These are phyloP conservation scores for Mythimna lalbum DNA, from an alignment of 2,888 invertebrate species.

Conservation along the genomic window DNA sequence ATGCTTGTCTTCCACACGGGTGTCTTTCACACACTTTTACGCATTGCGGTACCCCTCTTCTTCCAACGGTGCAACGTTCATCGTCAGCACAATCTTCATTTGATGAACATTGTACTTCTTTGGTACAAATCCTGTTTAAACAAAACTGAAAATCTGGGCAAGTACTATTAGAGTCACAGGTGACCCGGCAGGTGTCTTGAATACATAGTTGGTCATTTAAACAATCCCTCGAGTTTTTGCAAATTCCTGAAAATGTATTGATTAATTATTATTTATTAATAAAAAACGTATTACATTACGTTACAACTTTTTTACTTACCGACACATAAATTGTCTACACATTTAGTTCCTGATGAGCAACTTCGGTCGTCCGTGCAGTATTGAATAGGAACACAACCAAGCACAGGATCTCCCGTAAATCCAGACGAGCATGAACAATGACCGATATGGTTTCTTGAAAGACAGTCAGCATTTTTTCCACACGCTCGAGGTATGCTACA, in stretches of 20 bases:
- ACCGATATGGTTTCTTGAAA: slow-evolving; percentile 94
- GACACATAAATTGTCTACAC: slow-evolving; percentile 95
- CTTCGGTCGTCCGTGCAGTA: slow-evolving; percentile 95
- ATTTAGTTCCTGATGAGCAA: slow-evolving; percentile 96
- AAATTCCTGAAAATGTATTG: slow-evolving; percentile 90
- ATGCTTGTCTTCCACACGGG: slow-evolving; percentile 95
- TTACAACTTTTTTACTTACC: slow-evolving; percentile 85
- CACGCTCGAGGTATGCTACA: slow-evolving; percentile 95
- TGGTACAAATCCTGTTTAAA: slow-evolving; percentile 95
- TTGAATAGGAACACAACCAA: slow-evolving; percentile 95
- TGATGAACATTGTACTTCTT: slow-evolving; percentile 94
- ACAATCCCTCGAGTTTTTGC: slow-evolving; percentile 95
- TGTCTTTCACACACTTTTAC: slow-evolving; percentile 93
- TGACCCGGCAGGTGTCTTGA: slow-evolving; percentile 95
- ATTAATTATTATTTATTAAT: neutral
- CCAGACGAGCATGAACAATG: slow-evolving; percentile 96
- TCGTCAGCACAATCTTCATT: slow-evolving; percentile 94
- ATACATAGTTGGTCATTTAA: slow-evolving; percentile 96
- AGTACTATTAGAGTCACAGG: slow-evolving; percentile 94
- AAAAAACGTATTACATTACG: neutral
- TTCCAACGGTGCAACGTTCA: slow-evolving; percentile 93
- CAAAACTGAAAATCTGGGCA: slow-evolving; percentile 97
- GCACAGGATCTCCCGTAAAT: slow-evolving; percentile 95
- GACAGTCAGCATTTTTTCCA: slow-evolving; percentile 95
- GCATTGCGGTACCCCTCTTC: slow-evolving; percentile 94